Conservation (phyloP, 2,113 vertebrate species). For the Dendrocopos noguchii region DNA sequence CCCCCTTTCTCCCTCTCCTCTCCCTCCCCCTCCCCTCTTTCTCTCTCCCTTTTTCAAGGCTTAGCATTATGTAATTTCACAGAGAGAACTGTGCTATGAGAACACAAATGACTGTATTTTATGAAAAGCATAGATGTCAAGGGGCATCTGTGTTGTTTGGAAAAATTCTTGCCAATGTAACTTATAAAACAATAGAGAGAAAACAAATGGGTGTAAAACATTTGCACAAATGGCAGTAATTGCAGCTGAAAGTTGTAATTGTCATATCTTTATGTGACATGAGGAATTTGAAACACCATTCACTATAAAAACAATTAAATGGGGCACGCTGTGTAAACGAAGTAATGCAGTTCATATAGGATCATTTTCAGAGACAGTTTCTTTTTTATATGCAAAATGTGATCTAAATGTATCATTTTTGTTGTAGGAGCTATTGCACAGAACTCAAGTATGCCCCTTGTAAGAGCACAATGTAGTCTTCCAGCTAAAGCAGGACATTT, state of each 20-base stretch:
- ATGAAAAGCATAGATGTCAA: not conserved
- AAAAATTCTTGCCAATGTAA: not conserved
- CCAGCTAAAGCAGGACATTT: not conserved
- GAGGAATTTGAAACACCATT: constrained; percentile 1
- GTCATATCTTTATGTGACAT: not conserved
- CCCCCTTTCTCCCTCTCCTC: no score
- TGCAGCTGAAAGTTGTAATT: constrained; percentile 23
- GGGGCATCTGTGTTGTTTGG: not conserved
- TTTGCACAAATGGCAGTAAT: constrained; percentile 29
- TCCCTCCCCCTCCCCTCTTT: no score
- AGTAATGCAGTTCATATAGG: not conserved
- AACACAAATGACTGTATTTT: not conserved
- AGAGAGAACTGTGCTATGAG: not conserved
- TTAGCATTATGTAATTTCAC: not conserved
- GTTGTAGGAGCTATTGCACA: not conserved
- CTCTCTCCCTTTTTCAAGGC: not conserved
- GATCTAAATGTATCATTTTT: not conserved
- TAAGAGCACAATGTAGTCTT: not conserved
- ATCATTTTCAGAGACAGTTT: not conserved
- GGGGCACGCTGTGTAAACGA: not conserved
- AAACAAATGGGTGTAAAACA: not conserved
- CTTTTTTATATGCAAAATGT: not conserved
- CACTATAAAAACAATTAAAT: not conserved
- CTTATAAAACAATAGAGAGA: not conserved
- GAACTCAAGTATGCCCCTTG: not conserved